A percentile compares a stretch with the other conserved stretches of the same genome.
Evolutionary conservation across 92 coral and sea anemone genomes (phyloP).

Genomic region (Chrysogorgia sp.): DNA sequence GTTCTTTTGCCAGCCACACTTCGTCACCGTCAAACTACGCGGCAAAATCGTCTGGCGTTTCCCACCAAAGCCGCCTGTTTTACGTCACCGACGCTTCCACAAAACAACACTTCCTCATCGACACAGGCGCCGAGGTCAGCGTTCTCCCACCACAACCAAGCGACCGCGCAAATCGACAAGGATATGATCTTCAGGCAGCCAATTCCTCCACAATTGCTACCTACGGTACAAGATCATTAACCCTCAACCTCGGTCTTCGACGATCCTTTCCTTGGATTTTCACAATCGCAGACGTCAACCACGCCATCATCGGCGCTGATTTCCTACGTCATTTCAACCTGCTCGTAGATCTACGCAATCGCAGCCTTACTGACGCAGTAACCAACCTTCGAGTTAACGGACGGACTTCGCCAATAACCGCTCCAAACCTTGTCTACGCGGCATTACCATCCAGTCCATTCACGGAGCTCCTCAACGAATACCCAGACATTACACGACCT

Average conservation of each 20-base stretch:
- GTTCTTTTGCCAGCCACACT: background rate
- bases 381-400: background rate
- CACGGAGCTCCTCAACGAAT: background rate
- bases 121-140: constrained; percentile 31
- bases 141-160: background rate
- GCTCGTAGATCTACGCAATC: background rate
- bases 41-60: background rate
- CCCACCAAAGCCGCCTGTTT: background rate
- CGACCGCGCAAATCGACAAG: background rate
- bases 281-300: background rate
- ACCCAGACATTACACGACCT: background rate
- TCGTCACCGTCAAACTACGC: background rate
- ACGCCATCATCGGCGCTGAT: constrained; percentile 22
- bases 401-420: background rate
- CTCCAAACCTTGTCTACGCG: background rate
- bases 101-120: background rate
- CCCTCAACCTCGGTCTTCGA: constrained; percentile 15
- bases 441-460: background rate
- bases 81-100: constrained; percentile 1
- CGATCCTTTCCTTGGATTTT: constrained; percentile 11
- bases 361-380: background rate
- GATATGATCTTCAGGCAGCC: constrained; percentile 29
- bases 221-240: background rate
- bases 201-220: background rate
- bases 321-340: constrained; percentile 11